A percentile compares a stretch with the other conserved stretches of the same genome.
Conservation (phyloP, 2,113 vertebrate species). For the Coturnix japonica region DNA sequence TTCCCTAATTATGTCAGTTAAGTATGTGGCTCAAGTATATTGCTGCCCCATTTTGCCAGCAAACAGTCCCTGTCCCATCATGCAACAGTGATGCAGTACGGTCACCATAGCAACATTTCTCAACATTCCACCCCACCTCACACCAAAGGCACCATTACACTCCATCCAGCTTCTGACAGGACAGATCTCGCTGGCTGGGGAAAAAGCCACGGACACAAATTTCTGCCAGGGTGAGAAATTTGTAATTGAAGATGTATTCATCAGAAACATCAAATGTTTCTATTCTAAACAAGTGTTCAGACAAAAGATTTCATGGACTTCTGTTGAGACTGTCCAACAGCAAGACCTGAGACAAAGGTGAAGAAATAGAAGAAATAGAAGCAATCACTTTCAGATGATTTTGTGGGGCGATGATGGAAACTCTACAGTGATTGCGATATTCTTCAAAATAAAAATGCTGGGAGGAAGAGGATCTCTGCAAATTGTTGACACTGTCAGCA, state of each 20-base stretch:
- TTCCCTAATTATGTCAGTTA: no score
- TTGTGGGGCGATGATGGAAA: not conserved
- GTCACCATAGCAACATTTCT: not conserved
- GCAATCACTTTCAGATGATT: not conserved
- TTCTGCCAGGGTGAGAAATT: not conserved
- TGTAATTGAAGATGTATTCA: not conserved
- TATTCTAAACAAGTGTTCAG: not conserved
- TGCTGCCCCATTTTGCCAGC: not conserved
- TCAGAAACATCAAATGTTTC: not conserved
- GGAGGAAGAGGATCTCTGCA: not conserved
- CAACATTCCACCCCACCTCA: not conserved
- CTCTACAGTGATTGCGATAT: not conserved
- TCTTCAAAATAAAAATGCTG: constrained; percentile 35
- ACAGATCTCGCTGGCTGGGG: not conserved
- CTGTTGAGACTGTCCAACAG: no score
- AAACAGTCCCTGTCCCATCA: not conserved
- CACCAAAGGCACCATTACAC: not conserved
- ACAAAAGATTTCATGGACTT: no score
- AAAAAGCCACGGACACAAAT: not conserved
- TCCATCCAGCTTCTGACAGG: not conserved
- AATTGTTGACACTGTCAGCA: constrained; percentile 16
- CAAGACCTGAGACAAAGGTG: no score
- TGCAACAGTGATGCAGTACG: not conserved
- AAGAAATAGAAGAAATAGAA: not conserved
- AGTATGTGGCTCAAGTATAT: not conserved